A percentile compares a stretch with the other conserved stretches of the same genome.
Conservation (phyloP, 2,888 invertebrate species). For the Noctua comes region DNA sequence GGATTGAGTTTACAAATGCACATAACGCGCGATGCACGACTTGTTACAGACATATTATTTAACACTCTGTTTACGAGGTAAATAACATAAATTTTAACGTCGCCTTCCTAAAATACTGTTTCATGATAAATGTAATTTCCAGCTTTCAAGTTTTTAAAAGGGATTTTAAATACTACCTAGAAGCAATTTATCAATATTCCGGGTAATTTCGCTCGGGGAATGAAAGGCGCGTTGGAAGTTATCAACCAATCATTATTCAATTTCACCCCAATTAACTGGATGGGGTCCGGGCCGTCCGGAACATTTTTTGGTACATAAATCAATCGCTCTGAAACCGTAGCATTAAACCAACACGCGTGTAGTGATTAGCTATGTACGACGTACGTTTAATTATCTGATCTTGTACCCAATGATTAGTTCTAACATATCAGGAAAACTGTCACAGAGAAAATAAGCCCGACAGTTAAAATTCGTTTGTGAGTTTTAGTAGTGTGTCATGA, state of each 20-base stretch:
- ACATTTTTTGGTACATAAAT: slow-evolving; percentile 72
- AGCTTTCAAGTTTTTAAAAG: slow-evolving; percentile 18
- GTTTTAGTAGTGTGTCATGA: slow-evolving; percentile 74
- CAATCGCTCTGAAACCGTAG: slow-evolving; percentile 65
- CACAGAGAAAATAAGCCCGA: slow-evolving; percentile 5
- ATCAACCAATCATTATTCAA: slow-evolving; percentile 79
- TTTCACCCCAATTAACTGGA: slow-evolving; percentile 77
- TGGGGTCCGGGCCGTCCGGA: slow-evolving; percentile 63
- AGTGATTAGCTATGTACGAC: slow-evolving; percentile 54
- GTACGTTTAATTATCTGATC: slow-evolving; percentile 49
- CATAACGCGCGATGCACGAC: slow-evolving; percentile 45
- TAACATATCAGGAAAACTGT: not conserved
- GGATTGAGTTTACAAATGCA: slow-evolving; percentile 50
- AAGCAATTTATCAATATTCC: slow-evolving; percentile 66
- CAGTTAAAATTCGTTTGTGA: slow-evolving; percentile 32
- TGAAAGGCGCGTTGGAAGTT: slow-evolving; percentile 68
- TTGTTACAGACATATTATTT: slow-evolving; percentile 34
- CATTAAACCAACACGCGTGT: slow-evolving; percentile 66
- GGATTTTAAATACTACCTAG: slow-evolving; percentile 54
- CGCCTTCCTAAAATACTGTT: slow-evolving; percentile 43
- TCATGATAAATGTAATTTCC: slow-evolving; percentile 42
- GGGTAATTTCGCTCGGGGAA: slow-evolving; percentile 66
- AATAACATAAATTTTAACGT: slow-evolving; percentile 28
- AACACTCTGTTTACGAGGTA: slow-evolving; percentile 15
- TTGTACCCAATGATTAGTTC: slow-evolving; percentile 48